Percentiles rank a stretch among this genome's conserved stretches.
phyloP scores from a whole-genome alignment of 2,797 vertebrate genomes.

The Chiroxiphia lanceolata region DNA sequence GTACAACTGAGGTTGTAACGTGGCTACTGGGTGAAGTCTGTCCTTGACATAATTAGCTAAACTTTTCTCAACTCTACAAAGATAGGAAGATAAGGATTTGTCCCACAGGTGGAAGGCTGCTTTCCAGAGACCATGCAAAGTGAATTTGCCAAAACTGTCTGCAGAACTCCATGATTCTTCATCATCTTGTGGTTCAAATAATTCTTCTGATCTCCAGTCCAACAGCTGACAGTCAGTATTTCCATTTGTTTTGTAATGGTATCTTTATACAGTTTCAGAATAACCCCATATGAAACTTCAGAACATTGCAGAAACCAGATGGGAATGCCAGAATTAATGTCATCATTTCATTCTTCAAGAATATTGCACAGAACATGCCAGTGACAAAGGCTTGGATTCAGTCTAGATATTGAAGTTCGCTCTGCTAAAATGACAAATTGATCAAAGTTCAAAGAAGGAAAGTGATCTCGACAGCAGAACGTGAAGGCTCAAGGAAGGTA shows the following conservation, averaged over 20 bases:
- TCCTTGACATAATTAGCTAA: neutral
- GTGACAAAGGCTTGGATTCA: neutral
- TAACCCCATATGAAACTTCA: slow-evolving; percentile 4
- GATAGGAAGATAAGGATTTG: slow-evolving; percentile 13
- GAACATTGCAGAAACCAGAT: neutral
- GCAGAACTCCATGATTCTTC: slow-evolving; percentile 11
- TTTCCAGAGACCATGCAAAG: slow-evolving; percentile 22
- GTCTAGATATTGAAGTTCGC: neutral
- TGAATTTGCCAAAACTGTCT: slow-evolving; percentile 15
- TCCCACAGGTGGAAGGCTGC: slow-evolving; percentile 21
- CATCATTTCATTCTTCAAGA: slow-evolving; percentile 37
- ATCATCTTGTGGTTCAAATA: slow-evolving; percentile 11
- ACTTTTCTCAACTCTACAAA: neutral
- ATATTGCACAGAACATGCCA: neutral
- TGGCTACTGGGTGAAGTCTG: neutral
- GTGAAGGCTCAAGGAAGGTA: neutral
- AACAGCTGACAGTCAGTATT: slow-evolving; percentile 12
- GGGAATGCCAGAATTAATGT: slow-evolving; percentile 1
- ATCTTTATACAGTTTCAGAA: slow-evolving; percentile 24
- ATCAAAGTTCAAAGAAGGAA: neutral
- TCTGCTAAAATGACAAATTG: neutral
- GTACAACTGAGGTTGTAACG: neutral
- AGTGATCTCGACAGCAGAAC: neutral
- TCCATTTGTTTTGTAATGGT: neutral
- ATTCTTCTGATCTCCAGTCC: slow-evolving; percentile 38